Base-by-base conservation (phyloP, 2,113 vertebrate species). In the Candoia aspera region DNA sequence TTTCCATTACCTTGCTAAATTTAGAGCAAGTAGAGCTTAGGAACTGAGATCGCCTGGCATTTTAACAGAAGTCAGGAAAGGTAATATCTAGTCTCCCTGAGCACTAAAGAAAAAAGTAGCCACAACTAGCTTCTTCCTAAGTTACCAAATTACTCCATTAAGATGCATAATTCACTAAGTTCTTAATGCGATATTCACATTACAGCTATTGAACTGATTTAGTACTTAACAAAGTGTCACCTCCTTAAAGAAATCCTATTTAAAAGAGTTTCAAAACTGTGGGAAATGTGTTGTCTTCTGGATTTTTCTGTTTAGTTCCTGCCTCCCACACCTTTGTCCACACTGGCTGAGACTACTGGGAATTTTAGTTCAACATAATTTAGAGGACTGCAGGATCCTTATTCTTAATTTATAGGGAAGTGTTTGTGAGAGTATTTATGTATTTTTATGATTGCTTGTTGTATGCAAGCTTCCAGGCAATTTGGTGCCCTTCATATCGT, bases 1-100 rank as follows among this genome's bases (percentile, higher is more conserved):
- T 91, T 95, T 93, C 93, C 91, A 85, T 95, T 96, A 95, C 87
- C 94, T 94, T 84, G 68, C 94, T 96, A 97, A 96, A 95, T 92
- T 93, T 96, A 97, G 95, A 94, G 49, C n/a, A 53, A 93, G 49
- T 68, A 93, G 91, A 94, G 60, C 64, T 85, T 73, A 92, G 93
- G 92, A 93, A 91, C 91, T 95, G 94, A 95, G 92, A 91, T 95
- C 92, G 95, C 90, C 91, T 73, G 60, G 89, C 93, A 93, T 92
- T 95, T 96, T 89, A 93, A 91, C 92, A 86, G 33, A 24, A 95
- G 91, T 92, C 59, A 87, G 92, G 94, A 84, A 53, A 95, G 91
- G 90, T 90, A 73, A 17, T 90, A 85, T 88, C 90, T 57, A 83
- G 55, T 85, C 83, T 93, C 92, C 90, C 10, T 42, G 33, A 92